These are phyloP conservation scores for fruit fly (Drosophila melanogaster) DNA, from an alignment of 1,140 invertebrate species.

Conservation along the genomic window DNA sequence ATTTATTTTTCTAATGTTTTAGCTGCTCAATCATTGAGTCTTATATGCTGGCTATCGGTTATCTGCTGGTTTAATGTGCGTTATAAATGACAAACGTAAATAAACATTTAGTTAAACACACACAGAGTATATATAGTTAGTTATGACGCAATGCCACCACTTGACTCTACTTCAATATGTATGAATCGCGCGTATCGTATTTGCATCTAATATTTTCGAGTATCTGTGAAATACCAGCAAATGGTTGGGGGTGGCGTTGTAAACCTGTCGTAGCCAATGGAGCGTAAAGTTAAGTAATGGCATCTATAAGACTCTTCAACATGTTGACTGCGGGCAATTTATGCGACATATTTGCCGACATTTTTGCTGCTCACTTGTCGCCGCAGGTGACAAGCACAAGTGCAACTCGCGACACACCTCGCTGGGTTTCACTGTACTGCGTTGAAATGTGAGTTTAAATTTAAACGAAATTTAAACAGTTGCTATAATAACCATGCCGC, in stretches of 20 bases:
- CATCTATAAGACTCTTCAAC: conserved; percentile 39
- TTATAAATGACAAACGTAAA: conserved; percentile 49
- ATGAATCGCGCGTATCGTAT: conserved; percentile 33
- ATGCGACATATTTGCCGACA: conserved; percentile 18
- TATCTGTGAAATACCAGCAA: conserved; percentile 32
- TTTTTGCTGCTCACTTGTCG: conserved; percentile 15
- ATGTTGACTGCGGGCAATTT: conserved; percentile 31
- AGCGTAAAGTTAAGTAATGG: conserved; percentile 47
- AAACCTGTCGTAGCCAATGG: conserved; percentile 24
- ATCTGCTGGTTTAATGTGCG: conserved; percentile 16
- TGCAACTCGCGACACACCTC: conserved; percentile 38
- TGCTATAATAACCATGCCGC: conserved; percentile 39
- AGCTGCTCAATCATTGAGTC: conserved; percentile 39
- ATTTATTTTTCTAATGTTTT: conserved; percentile 32
- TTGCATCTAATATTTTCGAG: conserved; percentile 54
- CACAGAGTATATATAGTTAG: conserved; percentile 10
- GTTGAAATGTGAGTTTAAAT: conserved; percentile 37
- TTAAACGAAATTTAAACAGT: conserved; percentile 48
- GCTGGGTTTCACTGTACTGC: conserved; percentile 10
- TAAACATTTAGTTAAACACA: conserved; percentile 36
- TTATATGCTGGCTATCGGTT: conserved; percentile 6
- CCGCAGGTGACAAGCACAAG: conserved; percentile 44
- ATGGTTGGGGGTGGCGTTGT: neutral
- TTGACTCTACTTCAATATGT: conserved; percentile 35
- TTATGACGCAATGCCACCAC: conserved; percentile 37